A percentile compares a stretch with the other conserved stretches of the same genome.
Evolutionary conservation across 2,888 invertebrate species (phyloP).

Genomic region (Mellilla xanthometata): DNA sequence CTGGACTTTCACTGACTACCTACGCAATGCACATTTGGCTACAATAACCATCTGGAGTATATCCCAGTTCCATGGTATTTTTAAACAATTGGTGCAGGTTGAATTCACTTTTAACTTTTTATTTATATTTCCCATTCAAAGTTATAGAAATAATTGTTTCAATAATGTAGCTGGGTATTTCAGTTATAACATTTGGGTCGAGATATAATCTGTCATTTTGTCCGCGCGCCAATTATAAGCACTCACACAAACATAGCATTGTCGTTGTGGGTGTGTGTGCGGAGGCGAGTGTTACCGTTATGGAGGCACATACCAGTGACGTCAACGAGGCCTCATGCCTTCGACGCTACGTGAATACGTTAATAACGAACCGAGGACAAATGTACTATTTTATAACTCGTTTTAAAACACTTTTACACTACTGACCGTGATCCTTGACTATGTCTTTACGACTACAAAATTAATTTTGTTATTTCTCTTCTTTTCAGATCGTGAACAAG

Average conservation of each 20-base stretch:
- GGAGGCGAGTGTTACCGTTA: slow-evolving; percentile 80
- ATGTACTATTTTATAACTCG: slow-evolving; percentile 45
- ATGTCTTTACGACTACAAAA: not conserved
- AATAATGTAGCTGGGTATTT: too few species aligned
- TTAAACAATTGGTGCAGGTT: slow-evolving; percentile 3
- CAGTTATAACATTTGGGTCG: slow-evolving; percentile 57
- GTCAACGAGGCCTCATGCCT: slow-evolving; percentile 75
- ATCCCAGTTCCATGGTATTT: slow-evolving; percentile 5
- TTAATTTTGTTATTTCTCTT: not conserved
- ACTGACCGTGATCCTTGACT: not conserved
- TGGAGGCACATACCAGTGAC: slow-evolving; percentile 81
- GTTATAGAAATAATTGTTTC: too few species aligned
- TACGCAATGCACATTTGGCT: slow-evolving; percentile 65
- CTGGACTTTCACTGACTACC: slow-evolving; percentile 80
- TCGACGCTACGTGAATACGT: slow-evolving; percentile 72
- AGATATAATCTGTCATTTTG: slow-evolving; percentile 67
- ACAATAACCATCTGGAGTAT: slow-evolving; percentile 19
- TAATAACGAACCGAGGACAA: slow-evolving; percentile 62
- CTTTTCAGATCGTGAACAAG: slow-evolving; percentile 79
- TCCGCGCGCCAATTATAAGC: slow-evolving; percentile 63
- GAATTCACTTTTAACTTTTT: slow-evolving; percentile 1
- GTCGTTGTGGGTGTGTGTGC: slow-evolving; percentile 50
- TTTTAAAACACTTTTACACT: slow-evolving; percentile 10
- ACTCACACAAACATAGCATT: slow-evolving; percentile 43
- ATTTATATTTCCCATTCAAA: too few species aligned